Base-by-base conservation (phyloP, 92 coral and sea anemone genomes). In the Phymanthus crucifer region DNA sequence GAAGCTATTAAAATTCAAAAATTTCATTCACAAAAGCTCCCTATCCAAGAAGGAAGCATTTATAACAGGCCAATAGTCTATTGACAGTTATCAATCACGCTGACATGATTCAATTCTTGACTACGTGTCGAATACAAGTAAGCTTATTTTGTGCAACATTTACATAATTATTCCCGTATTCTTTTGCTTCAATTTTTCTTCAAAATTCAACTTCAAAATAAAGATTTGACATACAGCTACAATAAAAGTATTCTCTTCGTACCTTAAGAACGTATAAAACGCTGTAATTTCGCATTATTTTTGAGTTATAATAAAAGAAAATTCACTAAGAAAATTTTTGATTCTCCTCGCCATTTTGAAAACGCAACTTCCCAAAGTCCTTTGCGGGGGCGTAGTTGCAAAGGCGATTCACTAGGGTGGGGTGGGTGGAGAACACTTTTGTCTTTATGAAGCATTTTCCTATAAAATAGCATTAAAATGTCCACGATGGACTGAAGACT, bases 281-380 rank as follows among this genome's bases (percentile, higher is more conserved):
- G 33, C 32, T 27, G 29, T 11, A 33, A 29, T 7, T 61, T 61
- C 1, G 11, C 29, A 61, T 24, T 0, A 61, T n/a, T 24, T 1
- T 61, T 24, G 12, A 27, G 35, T 7, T 27, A 27, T 61, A 9
- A 11, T 1, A 29, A 10, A 29, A 61, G 26, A 61, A 61, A 27
- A 27, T 27, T 24, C 29, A 34, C 27, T 27, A n/a, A 24, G 29
- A 18, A 61, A 29, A 9, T 24, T 61, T 29, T 2, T 27, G 16
- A 10, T 18, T 61, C 18, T 61, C 29, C 68, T 21, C 68, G 68
- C 68, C 68, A 61, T 61, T 61, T 61, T 61, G 68, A 61, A 61
- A 61, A 61, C 68, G 68, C 9, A 29, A 61, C 33, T 61, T 9
- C 32, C 68, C 68, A 61, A 29, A 61, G 34, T 8, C 29, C 68